phyloP scores from a whole-genome alignment of 1,140 invertebrate genomes.

The Tetramorium simillimum region DNA sequence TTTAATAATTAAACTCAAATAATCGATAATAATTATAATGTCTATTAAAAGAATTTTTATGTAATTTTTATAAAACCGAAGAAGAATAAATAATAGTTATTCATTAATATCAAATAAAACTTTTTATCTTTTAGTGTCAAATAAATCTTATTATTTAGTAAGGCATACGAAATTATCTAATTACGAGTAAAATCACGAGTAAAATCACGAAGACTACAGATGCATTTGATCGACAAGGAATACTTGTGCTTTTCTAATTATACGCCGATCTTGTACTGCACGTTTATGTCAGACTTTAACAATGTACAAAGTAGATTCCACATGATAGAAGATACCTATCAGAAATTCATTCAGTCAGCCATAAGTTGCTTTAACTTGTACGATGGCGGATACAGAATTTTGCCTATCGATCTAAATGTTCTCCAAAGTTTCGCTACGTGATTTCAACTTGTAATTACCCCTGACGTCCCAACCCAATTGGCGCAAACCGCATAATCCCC shows the following conservation, averaged over 20 bases:
- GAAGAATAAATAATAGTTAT: not conserved
- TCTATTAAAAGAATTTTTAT: not conserved
- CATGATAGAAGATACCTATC: constrained; percentile 38
- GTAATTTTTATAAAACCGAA: not conserved
- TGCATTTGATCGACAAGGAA: constrained; percentile 13
- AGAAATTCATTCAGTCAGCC: constrained; percentile 45
- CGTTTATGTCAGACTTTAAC: constrained; percentile 15
- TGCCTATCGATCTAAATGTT: constrained; percentile 56
- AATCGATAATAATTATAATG: not conserved
- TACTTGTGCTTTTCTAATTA: constrained; percentile 28
- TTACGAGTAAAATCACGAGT: not conserved
- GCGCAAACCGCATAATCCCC: constrained; percentile 46
- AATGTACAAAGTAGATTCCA: constrained; percentile 50
- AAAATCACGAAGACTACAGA: not conserved
- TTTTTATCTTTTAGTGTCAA: too few relatives aligned
- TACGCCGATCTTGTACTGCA: not conserved
- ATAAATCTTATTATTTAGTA: not conserved
- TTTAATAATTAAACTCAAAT: not conserved
- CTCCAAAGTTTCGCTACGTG: constrained; percentile 45
- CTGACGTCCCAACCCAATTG: constrained; percentile 49
- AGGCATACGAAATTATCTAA: not conserved
- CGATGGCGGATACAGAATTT: constrained; percentile 40
- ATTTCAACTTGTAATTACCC: constrained; percentile 51
- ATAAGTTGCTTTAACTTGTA: constrained; percentile 36
- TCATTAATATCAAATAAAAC: not conserved